Evolutionary conservation across 2,888 invertebrate species (phyloP).

Genomic region (Acanthacorydalis orientalis): DNA sequence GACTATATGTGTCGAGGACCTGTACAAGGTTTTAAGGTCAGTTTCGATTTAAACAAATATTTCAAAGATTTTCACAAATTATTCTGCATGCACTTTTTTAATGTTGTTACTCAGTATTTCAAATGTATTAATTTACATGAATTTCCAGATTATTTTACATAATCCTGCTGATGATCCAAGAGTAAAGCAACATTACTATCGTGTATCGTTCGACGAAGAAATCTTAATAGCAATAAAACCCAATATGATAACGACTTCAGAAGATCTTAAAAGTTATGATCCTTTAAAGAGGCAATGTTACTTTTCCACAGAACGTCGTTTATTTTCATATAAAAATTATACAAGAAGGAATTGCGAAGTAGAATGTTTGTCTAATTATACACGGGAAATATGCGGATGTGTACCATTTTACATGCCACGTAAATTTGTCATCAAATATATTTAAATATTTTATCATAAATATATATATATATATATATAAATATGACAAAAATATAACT

Average conservation of each 20-base stretch:
- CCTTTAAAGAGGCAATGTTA: conserved; percentile 50
- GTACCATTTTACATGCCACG: conserved; percentile 56
- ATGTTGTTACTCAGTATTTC: no score
- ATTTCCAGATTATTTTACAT: conserved; percentile 40
- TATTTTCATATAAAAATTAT: conserved; percentile 48
- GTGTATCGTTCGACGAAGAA: conserved; percentile 51
- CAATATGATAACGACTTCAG: conserved; percentile 59
- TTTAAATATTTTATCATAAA: background rate
- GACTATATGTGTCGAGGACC: conserved; percentile 15
- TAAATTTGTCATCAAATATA: conserved; percentile 14
- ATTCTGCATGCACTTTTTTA: background rate
- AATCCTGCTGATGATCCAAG: conserved; percentile 51
- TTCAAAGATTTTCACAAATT: background rate
- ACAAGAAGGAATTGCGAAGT: conserved; percentile 58
- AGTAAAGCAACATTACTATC: conserved; percentile 50
- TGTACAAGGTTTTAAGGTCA: conserved; percentile 15
- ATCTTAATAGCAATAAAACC: conserved; percentile 55
- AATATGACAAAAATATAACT: background rate
- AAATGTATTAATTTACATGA: no score
- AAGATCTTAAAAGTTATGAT: conserved; percentile 42
- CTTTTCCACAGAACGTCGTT: conserved; percentile 44
- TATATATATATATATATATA: background rate
- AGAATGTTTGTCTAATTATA: conserved; percentile 54
- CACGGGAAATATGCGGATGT: conserved; percentile 42
- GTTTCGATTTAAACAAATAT: no score